Base-by-base conservation (phyloP, 2,888 invertebrate species). In the Plagiodera versicolora region DNA sequence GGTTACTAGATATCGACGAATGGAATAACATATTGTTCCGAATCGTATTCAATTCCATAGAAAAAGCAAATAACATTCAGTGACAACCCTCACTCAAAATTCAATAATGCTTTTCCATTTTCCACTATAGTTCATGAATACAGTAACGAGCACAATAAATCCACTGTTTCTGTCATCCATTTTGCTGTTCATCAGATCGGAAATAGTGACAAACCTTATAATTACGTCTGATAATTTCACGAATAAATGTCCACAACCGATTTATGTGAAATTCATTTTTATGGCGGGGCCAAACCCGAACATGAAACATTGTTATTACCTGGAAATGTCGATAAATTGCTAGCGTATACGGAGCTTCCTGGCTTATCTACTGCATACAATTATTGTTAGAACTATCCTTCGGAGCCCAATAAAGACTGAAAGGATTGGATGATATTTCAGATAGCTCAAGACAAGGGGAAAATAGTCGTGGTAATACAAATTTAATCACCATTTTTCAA, bases 361-460 rank as follows among this genome's bases (percentile, higher is more conserved):
- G 48, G 64, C 52, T 58, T 64, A 61, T 58, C 60, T 58, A 56
- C 61, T 58, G 54, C 49, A 53, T 64, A 60, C 58, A 61, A 61
- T 64, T 61, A 58, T 60, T 72, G 73, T 72, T 73, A 68, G 74
- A 75, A 76, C 75, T 75, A 70, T 71, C 67, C 74, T 68, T 69
- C 68, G 63, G 72, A 73, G 74, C 67, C 70, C 71, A 67, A 74
- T 75, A 75, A 75, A 75, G 71, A 73, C 70, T 67, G 67, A 70
- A 72, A 71, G 71, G 71, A 74, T 75, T 74, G 72, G 69, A 68
- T 69, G 64, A 73, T 74, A 71, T 69, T 73, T 74, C 67, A 71
- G 54, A 61, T 58, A 54, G 54, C 52, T 58, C 61, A 61, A 61
- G 61, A 55, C 61, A 59, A 61, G 44, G 58, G 52, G 61, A 64